Conservation (phyloP, 1,140 invertebrate genomes). For the Caenorhabditis latens region DNA sequence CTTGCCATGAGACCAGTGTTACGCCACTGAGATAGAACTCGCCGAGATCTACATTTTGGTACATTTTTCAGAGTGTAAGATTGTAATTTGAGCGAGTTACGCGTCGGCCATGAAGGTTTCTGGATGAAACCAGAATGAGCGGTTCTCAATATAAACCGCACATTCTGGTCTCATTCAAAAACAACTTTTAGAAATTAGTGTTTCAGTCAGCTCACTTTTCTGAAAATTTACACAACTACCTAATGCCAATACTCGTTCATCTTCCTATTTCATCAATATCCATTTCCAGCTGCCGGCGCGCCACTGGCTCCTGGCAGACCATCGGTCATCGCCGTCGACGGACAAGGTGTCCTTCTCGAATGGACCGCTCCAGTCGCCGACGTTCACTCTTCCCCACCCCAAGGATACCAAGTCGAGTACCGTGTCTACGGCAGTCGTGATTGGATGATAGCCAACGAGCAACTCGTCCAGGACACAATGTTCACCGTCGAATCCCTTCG, state of each 20-base stretch:
- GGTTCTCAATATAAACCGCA: no score
- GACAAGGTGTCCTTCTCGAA: conserved; percentile 71
- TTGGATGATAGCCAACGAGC: conserved; percentile 71
- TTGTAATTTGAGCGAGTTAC: no score
- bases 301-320: conserved; percentile 67
- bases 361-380: conserved; percentile 68
- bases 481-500: conserved; percentile 71
- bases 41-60: no score
- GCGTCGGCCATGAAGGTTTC: no score
- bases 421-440: conserved; percentile 65
- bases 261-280: no score
- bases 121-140: no score
- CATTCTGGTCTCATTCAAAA: no score
- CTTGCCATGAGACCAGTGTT: no score
- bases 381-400: conserved; percentile 27
- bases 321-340: conserved; percentile 70
- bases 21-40: no score
- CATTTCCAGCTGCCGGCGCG: conserved; percentile 15
- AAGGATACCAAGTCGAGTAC: conserved; percentile 70
- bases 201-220: neutral
- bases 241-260: neutral
- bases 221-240: no score
- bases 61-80: no score
- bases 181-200: neutral
- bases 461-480: conserved; percentile 60